Conservation (phyloP, 2,888 invertebrate genomes). For the Theretra japonica region DNA sequence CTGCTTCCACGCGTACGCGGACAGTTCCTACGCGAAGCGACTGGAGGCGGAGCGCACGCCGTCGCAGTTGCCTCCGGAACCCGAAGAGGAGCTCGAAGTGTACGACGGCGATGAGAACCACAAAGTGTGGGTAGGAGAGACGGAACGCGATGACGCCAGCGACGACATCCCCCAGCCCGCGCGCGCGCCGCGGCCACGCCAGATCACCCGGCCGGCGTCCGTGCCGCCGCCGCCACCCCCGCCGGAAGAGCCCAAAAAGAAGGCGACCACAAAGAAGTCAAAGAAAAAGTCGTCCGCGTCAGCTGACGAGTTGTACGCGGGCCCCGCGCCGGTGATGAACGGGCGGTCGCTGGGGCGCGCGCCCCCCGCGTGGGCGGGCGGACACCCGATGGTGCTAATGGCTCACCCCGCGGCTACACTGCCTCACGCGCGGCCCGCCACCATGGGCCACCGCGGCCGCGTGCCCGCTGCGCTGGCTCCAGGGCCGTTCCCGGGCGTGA, state of each 20-base stretch:
- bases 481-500: slow-evolving; percentile 71
- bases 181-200: slow-evolving; percentile 90
- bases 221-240: slow-evolving; percentile 93
- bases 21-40: slow-evolving; percentile 95
- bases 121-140: slow-evolving; percentile 96
- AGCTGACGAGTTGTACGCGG: slow-evolving; percentile 85
- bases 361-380: slow-evolving; percentile 74
- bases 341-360: slow-evolving; percentile 77
- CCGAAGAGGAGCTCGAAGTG: slow-evolving; percentile 91
- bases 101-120: slow-evolving; percentile 97
- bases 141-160: slow-evolving; percentile 90
- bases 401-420: slow-evolving; percentile 78
- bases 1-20: slow-evolving; percentile 99
- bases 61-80: slow-evolving; percentile 68
- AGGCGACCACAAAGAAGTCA: slow-evolving; percentile 80
- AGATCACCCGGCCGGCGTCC: slow-evolving; percentile 91
- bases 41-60: slow-evolving; percentile 87
- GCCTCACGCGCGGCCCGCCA: slow-evolving; percentile 76
- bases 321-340: slow-evolving; percentile 75
- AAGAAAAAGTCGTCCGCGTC: slow-evolving; percentile 85
- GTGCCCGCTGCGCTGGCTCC: slow-evolving; percentile 84
- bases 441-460: slow-evolving; percentile 84
- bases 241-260: slow-evolving; percentile 87
- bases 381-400: slow-evolving; percentile 79
- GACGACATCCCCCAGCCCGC: slow-evolving; percentile 87